phyloP scores from a whole-genome alignment of 2,888 invertebrate genomes.

The Carterocephalus palaemon region DNA sequence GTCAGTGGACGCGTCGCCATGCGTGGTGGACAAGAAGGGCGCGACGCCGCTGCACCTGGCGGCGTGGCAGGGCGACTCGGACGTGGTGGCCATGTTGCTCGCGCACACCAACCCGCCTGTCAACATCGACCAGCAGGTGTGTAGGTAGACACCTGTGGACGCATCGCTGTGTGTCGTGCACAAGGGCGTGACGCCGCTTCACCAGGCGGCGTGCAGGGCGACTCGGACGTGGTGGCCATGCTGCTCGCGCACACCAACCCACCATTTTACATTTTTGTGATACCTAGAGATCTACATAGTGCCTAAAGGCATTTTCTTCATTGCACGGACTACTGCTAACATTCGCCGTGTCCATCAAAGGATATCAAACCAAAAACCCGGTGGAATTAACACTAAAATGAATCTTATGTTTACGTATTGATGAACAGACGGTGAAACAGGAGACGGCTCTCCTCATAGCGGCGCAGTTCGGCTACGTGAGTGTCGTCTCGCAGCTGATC shows the following conservation, averaged over 20 bases:
- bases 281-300: too few relatives aligned
- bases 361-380: too few relatives aligned
- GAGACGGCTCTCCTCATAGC: slow-evolving; percentile 96
- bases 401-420: too few relatives aligned
- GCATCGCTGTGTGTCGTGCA: slow-evolving; percentile 94
- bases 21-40: slow-evolving; percentile 92
- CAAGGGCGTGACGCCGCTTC: slow-evolving; percentile 94
- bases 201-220: slow-evolving; percentile 96
- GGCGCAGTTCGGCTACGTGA: slow-evolving; percentile 94
- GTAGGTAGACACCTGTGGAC: slow-evolving; percentile 68
- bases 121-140: slow-evolving; percentile 90
- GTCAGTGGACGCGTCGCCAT: slow-evolving; percentile 92
- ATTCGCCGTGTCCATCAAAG: too few relatives aligned
- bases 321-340: too few relatives aligned
- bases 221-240: slow-evolving; percentile 90
- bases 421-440: slow-evolving; percentile 85
- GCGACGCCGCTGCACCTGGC: slow-evolving; percentile 96
- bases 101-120: slow-evolving; percentile 89
- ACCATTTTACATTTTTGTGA: too few relatives aligned
- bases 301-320: too few relatives aligned
- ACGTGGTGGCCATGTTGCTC: slow-evolving; percentile 91
- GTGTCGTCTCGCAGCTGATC: slow-evolving; percentile 89
- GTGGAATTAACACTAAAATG: too few relatives aligned
- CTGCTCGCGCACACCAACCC: slow-evolving; percentile 89
- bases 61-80: slow-evolving; percentile 95